These are phyloP conservation scores for Sander vitreus DNA, from an alignment of 2,113 vertebrate genomes.

Conservation along the genomic window DNA sequence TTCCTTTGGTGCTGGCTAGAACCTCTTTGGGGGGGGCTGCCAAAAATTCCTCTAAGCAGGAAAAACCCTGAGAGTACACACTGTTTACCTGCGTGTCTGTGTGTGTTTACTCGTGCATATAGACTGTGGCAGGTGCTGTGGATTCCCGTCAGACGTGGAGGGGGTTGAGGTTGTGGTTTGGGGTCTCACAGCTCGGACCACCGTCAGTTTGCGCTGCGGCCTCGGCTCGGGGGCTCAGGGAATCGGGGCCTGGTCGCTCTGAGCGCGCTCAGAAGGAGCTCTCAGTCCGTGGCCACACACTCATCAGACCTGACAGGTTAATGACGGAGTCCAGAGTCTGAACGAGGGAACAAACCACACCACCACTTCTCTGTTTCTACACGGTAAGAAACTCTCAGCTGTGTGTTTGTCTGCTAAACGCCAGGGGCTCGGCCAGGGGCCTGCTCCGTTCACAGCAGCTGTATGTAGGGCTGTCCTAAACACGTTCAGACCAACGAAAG, in stretches of 20 bases:
- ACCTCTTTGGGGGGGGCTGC: no score
- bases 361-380: background rate
- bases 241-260: background rate
- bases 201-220: conserved; percentile 51
- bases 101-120: conserved; percentile 39
- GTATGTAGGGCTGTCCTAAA: no score
- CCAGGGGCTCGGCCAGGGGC: no score
- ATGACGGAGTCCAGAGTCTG: conserved; percentile 46
- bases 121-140: conserved; percentile 61
- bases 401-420: no score
- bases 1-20: no score
- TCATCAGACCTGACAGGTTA: conserved; percentile 74
- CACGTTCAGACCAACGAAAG: no score
- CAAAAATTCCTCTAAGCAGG: no score
- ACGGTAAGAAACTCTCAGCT: background rate
- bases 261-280: conserved; percentile 25
- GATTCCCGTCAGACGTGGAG: conserved; percentile 58
- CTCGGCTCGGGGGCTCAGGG: background rate
- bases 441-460: no score
- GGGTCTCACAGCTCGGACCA: conserved; percentile 59
- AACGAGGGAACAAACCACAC: conserved; percentile 25
- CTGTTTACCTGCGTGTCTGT: conserved; percentile 44
- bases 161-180: conserved; percentile 26
- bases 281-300: conserved; percentile 35
- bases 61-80: background rate